Percentiles rank a stretch among this genome's conserved stretches.
Conservation (phyloP, 2,888 invertebrate species). For the Horisme vitalbata region DNA sequence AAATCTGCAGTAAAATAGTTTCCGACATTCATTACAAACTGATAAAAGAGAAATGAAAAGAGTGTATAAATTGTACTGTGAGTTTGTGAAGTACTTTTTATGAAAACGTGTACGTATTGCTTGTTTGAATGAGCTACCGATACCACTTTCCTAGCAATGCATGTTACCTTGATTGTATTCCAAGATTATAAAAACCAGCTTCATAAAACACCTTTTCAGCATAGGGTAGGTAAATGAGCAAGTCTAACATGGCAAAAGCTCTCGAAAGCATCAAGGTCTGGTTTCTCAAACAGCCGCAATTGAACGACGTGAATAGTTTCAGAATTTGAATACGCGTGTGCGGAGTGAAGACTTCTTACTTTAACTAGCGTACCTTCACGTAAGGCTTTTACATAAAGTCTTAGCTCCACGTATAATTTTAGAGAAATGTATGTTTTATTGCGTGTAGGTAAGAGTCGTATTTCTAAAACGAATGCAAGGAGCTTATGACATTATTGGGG, state of each 20-base stretch:
- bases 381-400: slow-evolving; percentile 24
- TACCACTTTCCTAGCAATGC: too few species aligned
- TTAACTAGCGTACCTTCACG: slow-evolving; percentile 43
- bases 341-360: slow-evolving; percentile 36
- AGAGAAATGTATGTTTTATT: slow-evolving; percentile 35
- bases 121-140: too few species aligned
- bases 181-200: not conserved
- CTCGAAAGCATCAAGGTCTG: too few species aligned
- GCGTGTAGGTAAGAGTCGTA: slow-evolving; percentile 30
- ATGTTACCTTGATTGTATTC: not conserved
- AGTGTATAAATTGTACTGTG: too few species aligned
- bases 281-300: slow-evolving; percentile 25
- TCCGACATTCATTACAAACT: too few species aligned
- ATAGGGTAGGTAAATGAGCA: not conserved
- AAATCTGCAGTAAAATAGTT: too few species aligned
- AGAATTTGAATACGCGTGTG: slow-evolving; percentile 43
- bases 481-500: slow-evolving; percentile 33
- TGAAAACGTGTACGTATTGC: too few species aligned
- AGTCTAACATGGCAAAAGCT: not conserved
- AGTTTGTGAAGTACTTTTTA: too few species aligned
- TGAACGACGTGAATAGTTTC: slow-evolving; percentile 38
- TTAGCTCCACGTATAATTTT: slow-evolving; percentile 15
- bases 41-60: too few species aligned
- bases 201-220: not conserved
- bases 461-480: slow-evolving; percentile 23